Conservation (phyloP, 2,797 vertebrate species). For the Botia almorhae region DNA sequence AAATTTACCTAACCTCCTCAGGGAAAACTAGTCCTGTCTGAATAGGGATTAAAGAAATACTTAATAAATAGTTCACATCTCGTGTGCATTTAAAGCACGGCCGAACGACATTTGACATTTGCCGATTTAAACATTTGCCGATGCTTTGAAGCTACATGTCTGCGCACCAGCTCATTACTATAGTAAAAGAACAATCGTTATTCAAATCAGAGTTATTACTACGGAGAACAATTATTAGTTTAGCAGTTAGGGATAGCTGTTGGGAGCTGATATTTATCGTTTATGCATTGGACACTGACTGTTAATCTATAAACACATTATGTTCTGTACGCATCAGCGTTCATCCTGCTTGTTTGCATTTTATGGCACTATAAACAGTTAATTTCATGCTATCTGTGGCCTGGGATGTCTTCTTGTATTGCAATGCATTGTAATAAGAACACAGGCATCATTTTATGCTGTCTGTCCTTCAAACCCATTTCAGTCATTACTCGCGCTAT, state of each 20-base stretch:
- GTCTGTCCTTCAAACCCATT: slow-evolving; percentile 36
- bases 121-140: neutral
- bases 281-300: slow-evolving; percentile 44
- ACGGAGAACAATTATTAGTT: slow-evolving; percentile 44
- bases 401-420: slow-evolving; percentile 9
- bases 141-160: slow-evolving; percentile 1
- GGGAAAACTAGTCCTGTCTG: too few species aligned
- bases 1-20: too few species aligned
- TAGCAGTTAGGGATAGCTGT: slow-evolving; percentile 21
- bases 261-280: slow-evolving; percentile 55
- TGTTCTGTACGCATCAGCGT: slow-evolving; percentile 47
- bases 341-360: slow-evolving; percentile 40
- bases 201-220: slow-evolving; percentile 26
- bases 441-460: slow-evolving; percentile 3
- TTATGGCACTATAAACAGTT: slow-evolving; percentile 15
- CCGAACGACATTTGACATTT: slow-evolving; percentile 6
- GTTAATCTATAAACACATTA: slow-evolving; percentile 70
- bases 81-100: neutral
- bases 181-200: slow-evolving; percentile 11
- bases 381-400: slow-evolving; percentile 3
- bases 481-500: slow-evolving; percentile 40
- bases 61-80: neutral
- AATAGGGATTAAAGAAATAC: neutral
- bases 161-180: neutral
- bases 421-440: slow-evolving; percentile 2